Percentiles rank a stretch among this genome's conserved stretches.
These are phyloP conservation scores for Ormyrus thymus DNA, from an alignment of 2,888 invertebrate genomes.

Conservation along the genomic window DNA sequence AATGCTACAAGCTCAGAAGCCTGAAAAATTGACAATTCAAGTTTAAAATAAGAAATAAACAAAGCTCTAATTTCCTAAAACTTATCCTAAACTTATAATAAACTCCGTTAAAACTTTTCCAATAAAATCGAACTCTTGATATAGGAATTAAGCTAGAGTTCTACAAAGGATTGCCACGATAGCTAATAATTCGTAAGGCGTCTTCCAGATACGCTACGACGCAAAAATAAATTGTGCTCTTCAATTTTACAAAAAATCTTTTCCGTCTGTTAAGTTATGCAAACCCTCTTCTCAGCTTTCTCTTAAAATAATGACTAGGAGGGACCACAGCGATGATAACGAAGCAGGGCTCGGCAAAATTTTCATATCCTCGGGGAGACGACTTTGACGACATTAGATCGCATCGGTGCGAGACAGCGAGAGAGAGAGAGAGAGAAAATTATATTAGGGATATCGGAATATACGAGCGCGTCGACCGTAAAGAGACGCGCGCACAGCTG, in stretches of 20 bases:
- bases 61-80: too few species aligned
- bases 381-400: constrained; percentile 56
- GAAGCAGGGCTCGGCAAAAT: constrained; percentile 15
- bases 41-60: too few species aligned
- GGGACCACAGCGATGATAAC: constrained; percentile 46
- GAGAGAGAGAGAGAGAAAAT: constrained; percentile 49
- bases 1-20: too few species aligned
- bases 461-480: constrained; percentile 58
- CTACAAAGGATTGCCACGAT: too few species aligned
- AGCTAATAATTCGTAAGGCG: too few species aligned
- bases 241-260: constrained; percentile 38
- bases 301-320: constrained; percentile 55
- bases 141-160: too few species aligned
- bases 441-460: constrained; percentile 63
- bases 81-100: too few species aligned
- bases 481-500: constrained; percentile 58
- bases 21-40: too few species aligned
- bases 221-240: constrained; percentile 39
- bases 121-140: too few species aligned
- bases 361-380: constrained; percentile 48
- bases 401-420: background rate
- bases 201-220: too few species aligned
- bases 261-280: constrained; percentile 23
- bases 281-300: too few species aligned
- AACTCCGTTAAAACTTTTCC: too few species aligned